Conservation (phyloP, 2,113 vertebrate genomes). For the Perognathus longimembris region DNA sequence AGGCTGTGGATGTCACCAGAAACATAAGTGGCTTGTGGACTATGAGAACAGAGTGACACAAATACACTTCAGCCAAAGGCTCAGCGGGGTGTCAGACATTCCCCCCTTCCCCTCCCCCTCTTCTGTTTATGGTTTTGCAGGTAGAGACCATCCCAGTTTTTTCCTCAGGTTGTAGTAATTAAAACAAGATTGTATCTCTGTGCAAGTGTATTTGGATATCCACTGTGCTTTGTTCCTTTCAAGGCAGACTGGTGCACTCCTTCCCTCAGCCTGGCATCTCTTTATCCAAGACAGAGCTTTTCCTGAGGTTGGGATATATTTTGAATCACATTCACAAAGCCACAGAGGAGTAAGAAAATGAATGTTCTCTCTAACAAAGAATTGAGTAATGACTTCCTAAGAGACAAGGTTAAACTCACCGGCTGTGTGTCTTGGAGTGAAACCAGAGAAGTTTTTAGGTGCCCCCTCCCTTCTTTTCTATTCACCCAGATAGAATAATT, state of each 20-base stretch:
- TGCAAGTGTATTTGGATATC: slow-evolving; percentile 68
- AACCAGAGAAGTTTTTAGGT: not conserved
- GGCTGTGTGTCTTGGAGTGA: slow-evolving; percentile 52
- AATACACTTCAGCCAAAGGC: slow-evolving; percentile 65
- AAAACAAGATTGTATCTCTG: slow-evolving; percentile 67
- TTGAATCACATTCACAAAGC: not conserved
- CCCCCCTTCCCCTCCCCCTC: not conserved
- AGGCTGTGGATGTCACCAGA: slow-evolving; percentile 75
- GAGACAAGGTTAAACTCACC: slow-evolving; percentile 67
- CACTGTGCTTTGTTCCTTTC: slow-evolving; percentile 34
- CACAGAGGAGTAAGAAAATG: slow-evolving; percentile 37
- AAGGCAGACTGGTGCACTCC: slow-evolving; percentile 8
- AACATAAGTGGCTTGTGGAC: slow-evolving; percentile 73
- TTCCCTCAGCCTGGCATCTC: slow-evolving; percentile 1
- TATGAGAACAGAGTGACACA: slow-evolving; percentile 77
- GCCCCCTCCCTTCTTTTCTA: not conserved
- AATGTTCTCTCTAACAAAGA: slow-evolving; percentile 25
- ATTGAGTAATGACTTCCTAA: slow-evolving; percentile 59
- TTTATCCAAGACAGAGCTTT: not conserved
- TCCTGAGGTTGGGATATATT: not conserved
- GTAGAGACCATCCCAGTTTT: slow-evolving; percentile 56
- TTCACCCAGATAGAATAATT: slow-evolving; percentile 63
- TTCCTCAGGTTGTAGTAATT: slow-evolving; percentile 76
- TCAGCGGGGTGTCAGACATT: slow-evolving; percentile 63
- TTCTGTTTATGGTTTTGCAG: not conserved